These are phyloP conservation scores for Papilio machaon DNA, from an alignment of 1,140 invertebrate genomes.

Conservation along the genomic window DNA sequence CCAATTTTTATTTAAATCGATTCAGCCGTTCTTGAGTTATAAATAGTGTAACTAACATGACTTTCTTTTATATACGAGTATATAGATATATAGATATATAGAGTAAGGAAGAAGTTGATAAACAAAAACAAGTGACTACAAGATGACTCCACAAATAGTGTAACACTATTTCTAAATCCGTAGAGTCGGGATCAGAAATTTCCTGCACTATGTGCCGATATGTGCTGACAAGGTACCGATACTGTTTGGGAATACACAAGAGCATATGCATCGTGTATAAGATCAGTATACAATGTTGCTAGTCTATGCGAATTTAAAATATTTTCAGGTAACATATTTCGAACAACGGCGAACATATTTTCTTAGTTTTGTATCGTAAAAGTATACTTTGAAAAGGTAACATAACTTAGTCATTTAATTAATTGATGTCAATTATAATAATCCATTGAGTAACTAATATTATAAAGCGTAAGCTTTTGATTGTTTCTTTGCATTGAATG, in stretches of 20 bases:
- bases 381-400: background rate
- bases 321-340: background rate
- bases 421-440: no score
- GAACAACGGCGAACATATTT: background rate
- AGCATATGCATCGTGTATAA: background rate
- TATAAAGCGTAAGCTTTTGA: no score
- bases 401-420: no score
- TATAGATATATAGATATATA: no score
- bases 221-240: background rate
- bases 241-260: background rate
- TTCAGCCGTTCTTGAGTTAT: no score
- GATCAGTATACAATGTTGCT: constrained; percentile 1
- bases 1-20: no score
- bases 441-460: no score
- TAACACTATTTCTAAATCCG: background rate
- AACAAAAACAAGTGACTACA: background rate
- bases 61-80: no score
- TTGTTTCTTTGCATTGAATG: no score
- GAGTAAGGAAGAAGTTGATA: no score
- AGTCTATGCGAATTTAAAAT: constrained; percentile 6
- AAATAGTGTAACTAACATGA: no score
- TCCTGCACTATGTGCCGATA: no score
- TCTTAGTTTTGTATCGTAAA: background rate
- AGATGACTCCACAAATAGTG: background rate
- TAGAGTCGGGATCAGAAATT: background rate